A percentile compares a stretch with the other conserved stretches of the same genome.
Evolutionary conservation across 2,797 vertebrate species (phyloP).

Genomic region (Aulostomus chinensis): DNA sequence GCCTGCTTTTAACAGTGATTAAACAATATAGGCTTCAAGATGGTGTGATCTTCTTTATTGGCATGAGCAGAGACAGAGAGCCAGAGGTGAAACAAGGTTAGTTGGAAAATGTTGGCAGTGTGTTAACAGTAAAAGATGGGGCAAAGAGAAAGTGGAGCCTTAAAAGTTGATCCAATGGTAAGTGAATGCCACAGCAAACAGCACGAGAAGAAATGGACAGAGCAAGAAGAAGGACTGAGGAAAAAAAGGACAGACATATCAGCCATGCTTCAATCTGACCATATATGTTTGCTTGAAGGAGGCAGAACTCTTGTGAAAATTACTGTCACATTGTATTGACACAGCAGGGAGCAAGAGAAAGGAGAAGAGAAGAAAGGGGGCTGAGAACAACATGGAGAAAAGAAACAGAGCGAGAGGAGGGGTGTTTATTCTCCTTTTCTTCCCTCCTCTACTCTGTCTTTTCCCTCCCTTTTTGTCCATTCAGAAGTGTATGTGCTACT

Average conservation of each 20-base stretch:
- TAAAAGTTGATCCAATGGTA: slow-evolving; percentile 12
- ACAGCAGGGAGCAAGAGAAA: slow-evolving; percentile 42
- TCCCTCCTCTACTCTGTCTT: slow-evolving; percentile 62
- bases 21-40: neutral
- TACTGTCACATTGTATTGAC: slow-evolving; percentile 57
- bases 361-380: slow-evolving; percentile 7
- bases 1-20: neutral
- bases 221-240: slow-evolving; percentile 5
- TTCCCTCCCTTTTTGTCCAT: slow-evolving; percentile 71
- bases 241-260: slow-evolving; percentile 38
- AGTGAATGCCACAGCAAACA: slow-evolving; percentile 6
- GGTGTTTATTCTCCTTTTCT: slow-evolving; percentile 59
- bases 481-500: slow-evolving; percentile 19
- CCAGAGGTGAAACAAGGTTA: neutral
- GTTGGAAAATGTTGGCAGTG: neutral
- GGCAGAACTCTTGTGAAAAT: slow-evolving; percentile 49
- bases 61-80: neutral
- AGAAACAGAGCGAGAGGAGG: slow-evolving; percentile 39
- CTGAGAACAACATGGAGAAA: slow-evolving; percentile 10
- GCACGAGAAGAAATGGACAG: neutral
- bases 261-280: slow-evolving; percentile 3
- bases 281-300: slow-evolving; percentile 43
- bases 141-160: neutral
- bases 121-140: neutral
- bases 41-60: neutral